These are phyloP conservation scores for Cyphomyrmex costatus DNA, from an alignment of 1,140 invertebrate genomes.

Conservation along the genomic window DNA sequence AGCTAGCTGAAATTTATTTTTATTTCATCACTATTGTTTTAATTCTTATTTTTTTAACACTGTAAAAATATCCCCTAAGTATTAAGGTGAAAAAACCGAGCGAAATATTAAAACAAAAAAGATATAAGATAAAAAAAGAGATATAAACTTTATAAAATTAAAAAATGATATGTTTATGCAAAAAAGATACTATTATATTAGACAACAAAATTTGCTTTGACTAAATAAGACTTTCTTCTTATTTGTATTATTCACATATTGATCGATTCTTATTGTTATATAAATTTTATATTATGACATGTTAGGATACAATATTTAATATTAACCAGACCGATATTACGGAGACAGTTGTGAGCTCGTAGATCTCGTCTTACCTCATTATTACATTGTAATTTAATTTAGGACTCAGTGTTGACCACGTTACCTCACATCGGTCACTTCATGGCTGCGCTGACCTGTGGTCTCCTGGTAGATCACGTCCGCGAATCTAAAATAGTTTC, in stretches of 20 bases:
- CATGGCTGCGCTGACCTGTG: constrained; percentile 88
- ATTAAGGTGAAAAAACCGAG: not conserved
- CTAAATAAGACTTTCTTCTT: no score
- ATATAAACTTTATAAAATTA: no score
- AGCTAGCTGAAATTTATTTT: constrained; percentile 64
- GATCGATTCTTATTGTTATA: no score
- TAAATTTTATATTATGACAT: not conserved
- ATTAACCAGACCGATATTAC: constrained; percentile 1
- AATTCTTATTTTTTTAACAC: not conserved
- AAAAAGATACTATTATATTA: no score
- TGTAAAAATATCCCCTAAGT: not conserved
- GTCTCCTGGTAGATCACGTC: constrained; percentile 88
- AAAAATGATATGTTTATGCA: no score
- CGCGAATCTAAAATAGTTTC: constrained; percentile 87
- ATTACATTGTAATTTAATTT: constrained; percentile 36
- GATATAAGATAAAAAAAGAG: not conserved
- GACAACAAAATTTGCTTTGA: no score
- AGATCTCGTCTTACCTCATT: not conserved
- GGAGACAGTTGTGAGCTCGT: constrained; percentile 3
- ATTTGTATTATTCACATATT: no score
- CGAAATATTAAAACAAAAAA: not conserved
- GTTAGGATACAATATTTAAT: not conserved
- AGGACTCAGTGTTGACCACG: constrained; percentile 88
- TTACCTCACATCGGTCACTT: constrained; percentile 88
- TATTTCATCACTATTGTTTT: not conserved